A percentile compares a stretch with the other conserved stretches of the same genome.
phyloP scores from a whole-genome alignment of 2,888 invertebrate genomes.

The Subacronicta megacephala region DNA sequence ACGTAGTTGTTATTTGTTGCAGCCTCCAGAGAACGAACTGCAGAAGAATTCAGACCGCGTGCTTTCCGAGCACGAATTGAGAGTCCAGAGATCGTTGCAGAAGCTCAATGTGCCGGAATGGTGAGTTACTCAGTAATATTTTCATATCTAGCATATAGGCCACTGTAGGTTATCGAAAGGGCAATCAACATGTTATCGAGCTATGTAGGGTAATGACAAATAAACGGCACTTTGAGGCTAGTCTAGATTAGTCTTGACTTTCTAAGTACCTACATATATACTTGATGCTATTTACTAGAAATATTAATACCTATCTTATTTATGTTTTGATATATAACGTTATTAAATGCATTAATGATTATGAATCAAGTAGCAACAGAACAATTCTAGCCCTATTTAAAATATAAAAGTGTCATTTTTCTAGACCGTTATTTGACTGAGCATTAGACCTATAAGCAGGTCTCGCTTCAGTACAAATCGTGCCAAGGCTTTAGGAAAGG shows the following conservation, averaged over 20 bases:
- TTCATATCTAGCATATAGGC: conserved; percentile 22
- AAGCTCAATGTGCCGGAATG: conserved; percentile 98
- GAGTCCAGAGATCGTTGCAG: conserved; percentile 97
- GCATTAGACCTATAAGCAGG: conserved; percentile 44
- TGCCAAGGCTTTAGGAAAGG: conserved; percentile 70
- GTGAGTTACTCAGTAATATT: conserved; percentile 83
- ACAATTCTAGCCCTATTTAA: neutral
- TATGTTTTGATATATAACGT: conserved; percentile 2
- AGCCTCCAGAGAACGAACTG: conserved; percentile 98
- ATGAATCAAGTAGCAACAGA: conserved; percentile 1
- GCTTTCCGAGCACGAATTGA: conserved; percentile 97
- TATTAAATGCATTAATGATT: neutral
- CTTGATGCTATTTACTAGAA: conserved; percentile 22
- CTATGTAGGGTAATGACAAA: conserved; percentile 51
- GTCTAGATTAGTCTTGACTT: conserved; percentile 42
- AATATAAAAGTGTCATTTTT: conserved; percentile 12
- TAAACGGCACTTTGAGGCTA: conserved; percentile 44
- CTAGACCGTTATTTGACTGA: conserved; percentile 18
- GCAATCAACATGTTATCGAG: conserved; percentile 42
- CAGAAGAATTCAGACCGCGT: conserved; percentile 95
- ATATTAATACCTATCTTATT: conserved; percentile 15
- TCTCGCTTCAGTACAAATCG: conserved; percentile 56
- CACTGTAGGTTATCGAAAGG: conserved; percentile 49
- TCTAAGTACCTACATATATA: conserved; percentile 21
- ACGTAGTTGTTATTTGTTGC: conserved; percentile 73